These are phyloP conservation scores for Temnothorax rugatulus DNA, from an alignment of 2,888 invertebrate genomes.

Conservation along the genomic window DNA sequence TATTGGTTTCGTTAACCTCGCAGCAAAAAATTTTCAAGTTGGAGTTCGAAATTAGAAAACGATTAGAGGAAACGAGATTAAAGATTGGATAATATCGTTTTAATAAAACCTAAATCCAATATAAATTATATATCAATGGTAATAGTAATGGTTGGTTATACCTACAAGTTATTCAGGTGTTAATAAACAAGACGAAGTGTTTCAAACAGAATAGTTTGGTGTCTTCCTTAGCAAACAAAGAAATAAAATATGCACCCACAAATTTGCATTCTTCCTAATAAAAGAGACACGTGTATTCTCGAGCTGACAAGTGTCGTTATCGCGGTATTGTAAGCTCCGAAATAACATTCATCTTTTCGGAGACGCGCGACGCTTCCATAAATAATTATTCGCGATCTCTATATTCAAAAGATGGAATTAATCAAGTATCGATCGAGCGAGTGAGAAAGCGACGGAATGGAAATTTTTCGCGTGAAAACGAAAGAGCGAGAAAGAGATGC, in stretches of 20 bases:
- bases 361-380: not conserved
- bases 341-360: slow-evolving; percentile 26
- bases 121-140: not conserved
- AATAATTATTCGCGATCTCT: slow-evolving; percentile 42
- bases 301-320: not conserved
- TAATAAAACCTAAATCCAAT: not conserved
- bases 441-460: not conserved
- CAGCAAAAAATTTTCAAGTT: slow-evolving; percentile 11
- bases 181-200: not conserved
- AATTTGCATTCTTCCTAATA: not conserved
- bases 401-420: slow-evolving; percentile 62
- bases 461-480: slow-evolving; percentile 34
- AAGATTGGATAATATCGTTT: not conserved
- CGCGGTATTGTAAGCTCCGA: not conserved
- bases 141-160: not conserved
- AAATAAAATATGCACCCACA: not conserved
- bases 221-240: not conserved
- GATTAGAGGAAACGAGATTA: not conserved
- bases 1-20: slow-evolving; percentile 16
- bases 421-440: slow-evolving; percentile 78
- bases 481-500: slow-evolving; percentile 42
- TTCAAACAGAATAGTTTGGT: not conserved
- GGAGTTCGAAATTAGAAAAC: not conserved
- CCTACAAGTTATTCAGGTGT: not conserved
- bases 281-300: not conserved